Conservation (phyloP, 2,113 vertebrate species). For the Poeciliopsis retropinna region DNA sequence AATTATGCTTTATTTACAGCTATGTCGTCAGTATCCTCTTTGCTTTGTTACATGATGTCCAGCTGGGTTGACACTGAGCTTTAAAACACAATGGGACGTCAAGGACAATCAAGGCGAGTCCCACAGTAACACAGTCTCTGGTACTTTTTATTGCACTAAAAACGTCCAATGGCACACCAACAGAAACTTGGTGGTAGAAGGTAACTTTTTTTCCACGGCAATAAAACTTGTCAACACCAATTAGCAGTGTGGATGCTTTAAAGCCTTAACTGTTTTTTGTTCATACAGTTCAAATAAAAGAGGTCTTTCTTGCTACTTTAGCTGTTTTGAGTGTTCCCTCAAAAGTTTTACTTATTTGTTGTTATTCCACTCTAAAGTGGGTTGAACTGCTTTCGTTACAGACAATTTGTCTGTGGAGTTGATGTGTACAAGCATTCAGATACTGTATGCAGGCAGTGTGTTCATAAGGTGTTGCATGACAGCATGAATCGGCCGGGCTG, state of each 20-base stretch:
- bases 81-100: no score
- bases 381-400: slow-evolving; percentile 9
- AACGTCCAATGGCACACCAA: no score
- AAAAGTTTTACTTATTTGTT: slow-evolving; percentile 21
- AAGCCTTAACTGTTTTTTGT: neutral
- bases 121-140: no score
- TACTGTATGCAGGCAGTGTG: slow-evolving; percentile 30
- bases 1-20: no score
- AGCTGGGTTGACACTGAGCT: no score
- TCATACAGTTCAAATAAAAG: neutral
- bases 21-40: no score
- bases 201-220: slow-evolving; percentile 27
- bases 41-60: no score
- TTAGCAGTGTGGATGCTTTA: slow-evolving; percentile 31
- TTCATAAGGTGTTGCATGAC: slow-evolving; percentile 51
- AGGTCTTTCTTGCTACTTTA: slow-evolving; percentile 10
- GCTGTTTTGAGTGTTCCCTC: slow-evolving; percentile 17
- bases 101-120: no score
- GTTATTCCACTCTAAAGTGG: slow-evolving; percentile 1
- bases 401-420: slow-evolving; percentile 24
- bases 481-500: slow-evolving; percentile 43
- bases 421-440: slow-evolving; percentile 20
- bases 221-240: slow-evolving; percentile 32
- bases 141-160: no score
- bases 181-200: no score